phyloP scores from a whole-genome alignment of 53 echinoderm and acorn worm species.

The Paracentrotus lividus region DNA sequence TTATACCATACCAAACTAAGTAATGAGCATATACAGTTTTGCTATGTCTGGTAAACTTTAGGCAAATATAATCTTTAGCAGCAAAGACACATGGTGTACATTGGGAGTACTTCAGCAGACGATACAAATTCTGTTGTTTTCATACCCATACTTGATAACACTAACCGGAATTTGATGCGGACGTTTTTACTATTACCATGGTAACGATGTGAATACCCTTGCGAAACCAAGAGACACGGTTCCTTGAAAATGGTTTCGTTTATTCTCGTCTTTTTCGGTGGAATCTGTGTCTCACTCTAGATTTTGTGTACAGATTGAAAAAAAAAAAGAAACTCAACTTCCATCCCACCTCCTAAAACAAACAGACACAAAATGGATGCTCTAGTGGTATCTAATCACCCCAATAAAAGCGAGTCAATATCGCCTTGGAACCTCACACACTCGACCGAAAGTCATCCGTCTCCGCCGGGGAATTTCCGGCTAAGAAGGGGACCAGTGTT shows the following conservation, averaged over 20 bases:
- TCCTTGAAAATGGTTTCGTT: neutral
- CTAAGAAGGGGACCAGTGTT: neutral
- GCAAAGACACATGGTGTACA: neutral
- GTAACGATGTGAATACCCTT: neutral
- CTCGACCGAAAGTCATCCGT: slow-evolving; percentile 65
- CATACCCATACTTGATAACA: neutral
- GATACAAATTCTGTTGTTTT: neutral
- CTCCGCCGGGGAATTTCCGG: slow-evolving; percentile 54
- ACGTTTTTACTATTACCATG: neutral
- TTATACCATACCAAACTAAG: no score
- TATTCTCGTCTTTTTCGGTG: neutral
- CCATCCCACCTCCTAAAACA: slow-evolving; percentile 20
- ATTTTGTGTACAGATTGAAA: slow-evolving; percentile 22
- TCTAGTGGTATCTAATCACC: slow-evolving; percentile 32
- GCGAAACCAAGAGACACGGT: neutral
- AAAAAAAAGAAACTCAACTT: neutral
- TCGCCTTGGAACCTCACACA: neutral
- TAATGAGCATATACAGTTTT: no score
- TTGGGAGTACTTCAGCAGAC: neutral
- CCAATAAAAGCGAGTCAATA: slow-evolving; percentile 50
- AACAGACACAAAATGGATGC: slow-evolving; percentile 44
- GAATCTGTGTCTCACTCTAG: slow-evolving; percentile 7
- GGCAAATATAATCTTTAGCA: neutral
- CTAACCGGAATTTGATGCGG: neutral
- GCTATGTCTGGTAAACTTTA: neutral